Conservation (phyloP, 2,888 invertebrate genomes). For the Pasiphila rectangulata region DNA sequence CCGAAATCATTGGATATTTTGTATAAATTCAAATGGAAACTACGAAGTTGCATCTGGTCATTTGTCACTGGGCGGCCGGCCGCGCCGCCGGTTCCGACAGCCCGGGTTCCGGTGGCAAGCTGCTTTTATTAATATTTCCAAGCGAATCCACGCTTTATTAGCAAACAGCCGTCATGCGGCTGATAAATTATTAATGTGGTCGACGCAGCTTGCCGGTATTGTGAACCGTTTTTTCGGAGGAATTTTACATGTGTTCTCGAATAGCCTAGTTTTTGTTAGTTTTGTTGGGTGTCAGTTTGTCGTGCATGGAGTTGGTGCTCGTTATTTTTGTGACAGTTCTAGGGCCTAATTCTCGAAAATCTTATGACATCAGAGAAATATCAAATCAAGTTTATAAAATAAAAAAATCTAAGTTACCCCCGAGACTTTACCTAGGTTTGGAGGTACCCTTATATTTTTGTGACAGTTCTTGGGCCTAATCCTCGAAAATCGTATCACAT, state of each 20-base stretch:
- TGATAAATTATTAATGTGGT: conserved; percentile 81
- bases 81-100: conserved; percentile 52
- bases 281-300: background rate
- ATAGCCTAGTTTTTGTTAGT: conserved; percentile 25
- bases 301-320: background rate
- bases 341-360: no score
- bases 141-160: conserved; percentile 79
- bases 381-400: no score
- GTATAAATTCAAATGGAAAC: conserved; percentile 69
- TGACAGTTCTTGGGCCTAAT: background rate
- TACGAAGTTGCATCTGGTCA: conserved; percentile 72
- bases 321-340: background rate
- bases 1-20: conserved; percentile 23
- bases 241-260: conserved; percentile 43
- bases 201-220: conserved; percentile 63
- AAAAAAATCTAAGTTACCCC: no score
- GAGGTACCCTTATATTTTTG: background rate
- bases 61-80: conserved; percentile 67
- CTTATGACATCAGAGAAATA: no score
- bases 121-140: conserved; percentile 81
- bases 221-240: conserved; percentile 58
- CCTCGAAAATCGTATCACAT: no score
- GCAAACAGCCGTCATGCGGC: conserved; percentile 79
- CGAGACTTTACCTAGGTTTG: background rate
- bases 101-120: conserved; percentile 68